Conservation (phyloP, 1,140 invertebrate species). For the Drosophila setifemur region DNA sequence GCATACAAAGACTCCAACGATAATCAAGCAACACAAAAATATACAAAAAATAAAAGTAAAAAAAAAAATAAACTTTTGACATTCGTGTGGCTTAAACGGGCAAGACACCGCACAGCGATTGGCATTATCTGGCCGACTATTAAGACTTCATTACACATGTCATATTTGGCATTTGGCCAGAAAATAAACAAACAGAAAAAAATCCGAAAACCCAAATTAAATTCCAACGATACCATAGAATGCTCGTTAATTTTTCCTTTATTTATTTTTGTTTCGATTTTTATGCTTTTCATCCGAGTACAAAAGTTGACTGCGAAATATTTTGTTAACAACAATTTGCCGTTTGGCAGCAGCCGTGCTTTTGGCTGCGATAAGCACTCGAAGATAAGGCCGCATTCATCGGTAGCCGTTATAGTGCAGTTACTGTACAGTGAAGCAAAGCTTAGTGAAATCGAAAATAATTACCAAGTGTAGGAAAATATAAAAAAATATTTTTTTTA, state of each 20-base stretch:
- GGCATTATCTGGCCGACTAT: slow-evolving; percentile 68
- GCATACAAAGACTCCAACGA: slow-evolving; percentile 49
- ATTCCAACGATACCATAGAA: slow-evolving; percentile 56
- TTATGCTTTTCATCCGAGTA: slow-evolving; percentile 16
- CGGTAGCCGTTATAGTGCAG: slow-evolving; percentile 38
- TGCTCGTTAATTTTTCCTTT: slow-evolving; percentile 58
- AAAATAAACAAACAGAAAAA: slow-evolving; percentile 6
- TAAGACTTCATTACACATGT: slow-evolving; percentile 80
- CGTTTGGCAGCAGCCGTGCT: slow-evolving; percentile 27
- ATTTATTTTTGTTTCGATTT: slow-evolving; percentile 33
- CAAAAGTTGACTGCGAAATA: slow-evolving; percentile 60
- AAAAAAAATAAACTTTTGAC: slow-evolving; percentile 45
- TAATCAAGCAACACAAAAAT: slow-evolving; percentile 15
- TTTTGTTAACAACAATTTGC: slow-evolving; percentile 76
- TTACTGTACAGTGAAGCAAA: slow-evolving; percentile 14
- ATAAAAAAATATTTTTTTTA: too few relatives aligned
- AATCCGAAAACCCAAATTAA: slow-evolving; percentile 52
- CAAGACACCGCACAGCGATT: slow-evolving; percentile 40
- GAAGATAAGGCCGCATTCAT: slow-evolving; percentile 49
- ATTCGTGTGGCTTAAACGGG: slow-evolving; percentile 51
- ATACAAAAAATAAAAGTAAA: slow-evolving; percentile 13
- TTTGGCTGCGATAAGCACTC: slow-evolving; percentile 60
- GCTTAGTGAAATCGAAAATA: too few relatives aligned
- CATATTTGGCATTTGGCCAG: slow-evolving; percentile 59
- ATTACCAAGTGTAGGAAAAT: too few relatives aligned